Percentiles rank a stretch among this genome's conserved stretches.
phyloP scores from a whole-genome alignment of 2,797 vertebrate species.

The Smutsia temminckii region DNA sequence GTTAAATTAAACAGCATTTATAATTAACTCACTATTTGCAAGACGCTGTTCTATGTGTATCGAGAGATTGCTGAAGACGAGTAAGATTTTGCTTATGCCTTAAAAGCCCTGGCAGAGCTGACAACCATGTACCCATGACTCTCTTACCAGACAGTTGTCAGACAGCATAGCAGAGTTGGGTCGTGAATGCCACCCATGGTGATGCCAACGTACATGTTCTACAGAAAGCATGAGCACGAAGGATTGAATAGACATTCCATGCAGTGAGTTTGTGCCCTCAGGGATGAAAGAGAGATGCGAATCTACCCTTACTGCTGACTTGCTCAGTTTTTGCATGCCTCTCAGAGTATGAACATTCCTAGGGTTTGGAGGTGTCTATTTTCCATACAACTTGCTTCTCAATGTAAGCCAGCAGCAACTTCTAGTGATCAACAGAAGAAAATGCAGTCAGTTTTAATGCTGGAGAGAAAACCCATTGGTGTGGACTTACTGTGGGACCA shows the following conservation, averaged over 20 bases:
- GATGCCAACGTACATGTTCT: background rate
- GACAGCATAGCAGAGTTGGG: background rate
- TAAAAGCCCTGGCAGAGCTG: background rate
- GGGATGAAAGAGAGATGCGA: background rate
- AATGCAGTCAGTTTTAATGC: background rate
- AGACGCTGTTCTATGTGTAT: background rate
- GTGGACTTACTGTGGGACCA: background rate
- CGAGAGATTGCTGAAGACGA: background rate
- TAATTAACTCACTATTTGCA: background rate
- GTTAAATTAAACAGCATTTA: conserved; percentile 20
- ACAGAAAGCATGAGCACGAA: background rate
- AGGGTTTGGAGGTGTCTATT: background rate
- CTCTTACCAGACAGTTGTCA: background rate
- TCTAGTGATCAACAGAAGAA: background rate
- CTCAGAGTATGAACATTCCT: background rate
- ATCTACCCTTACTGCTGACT: background rate
- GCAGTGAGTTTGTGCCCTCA: background rate
- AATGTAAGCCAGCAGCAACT: background rate
- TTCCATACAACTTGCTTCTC: background rate
- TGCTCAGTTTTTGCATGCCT: background rate
- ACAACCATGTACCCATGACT: background rate
- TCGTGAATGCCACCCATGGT: background rate
- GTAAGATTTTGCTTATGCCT: background rate
- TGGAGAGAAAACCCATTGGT: background rate
- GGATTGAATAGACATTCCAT: fast-evolving